These are phyloP conservation scores for Ctenopoma multispine DNA, from an alignment of 2,797 vertebrate genomes.

Conservation along the genomic window DNA sequence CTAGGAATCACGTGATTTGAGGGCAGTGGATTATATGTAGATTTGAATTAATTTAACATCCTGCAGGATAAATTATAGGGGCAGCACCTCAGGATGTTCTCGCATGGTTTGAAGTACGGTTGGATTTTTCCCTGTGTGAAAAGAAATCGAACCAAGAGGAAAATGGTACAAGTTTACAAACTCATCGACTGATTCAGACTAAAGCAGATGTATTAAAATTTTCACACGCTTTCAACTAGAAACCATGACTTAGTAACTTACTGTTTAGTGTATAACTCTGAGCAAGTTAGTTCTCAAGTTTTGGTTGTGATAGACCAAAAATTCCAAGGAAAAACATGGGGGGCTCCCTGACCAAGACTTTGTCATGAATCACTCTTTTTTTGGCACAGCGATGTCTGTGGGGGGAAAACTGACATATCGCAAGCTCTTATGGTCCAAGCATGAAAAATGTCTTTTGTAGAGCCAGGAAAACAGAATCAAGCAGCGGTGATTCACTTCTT, in stretches of 20 bases:
- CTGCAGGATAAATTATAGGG: too few relatives aligned
- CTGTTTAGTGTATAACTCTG: too few relatives aligned
- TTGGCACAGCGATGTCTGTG: not conserved
- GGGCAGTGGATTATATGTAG: too few relatives aligned
- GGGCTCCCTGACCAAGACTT: constrained; percentile 2
- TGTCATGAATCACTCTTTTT: not conserved
- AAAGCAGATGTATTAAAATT: too few relatives aligned
- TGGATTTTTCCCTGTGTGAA: too few relatives aligned
- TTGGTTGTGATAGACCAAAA: not conserved
- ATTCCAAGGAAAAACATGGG: not conserved
- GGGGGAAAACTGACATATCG: not conserved
- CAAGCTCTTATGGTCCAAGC: constrained; percentile 10
- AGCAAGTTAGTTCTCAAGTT: not conserved
- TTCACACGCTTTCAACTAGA: not conserved
- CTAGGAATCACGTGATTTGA: too few relatives aligned
- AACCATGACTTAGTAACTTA: not conserved
- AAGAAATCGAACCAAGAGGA: too few relatives aligned
- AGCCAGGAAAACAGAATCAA: constrained; percentile 2
- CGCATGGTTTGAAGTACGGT: too few relatives aligned
- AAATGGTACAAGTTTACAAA: too few relatives aligned
- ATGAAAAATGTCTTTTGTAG: constrained; percentile 5
- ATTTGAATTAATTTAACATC: too few relatives aligned
- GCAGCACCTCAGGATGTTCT: too few relatives aligned
- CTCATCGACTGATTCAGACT: too few relatives aligned
- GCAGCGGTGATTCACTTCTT: constrained; percentile 4